Conservation (phyloP, 2,888 invertebrate species). For the Drosophila nr. perissopoda region DNA sequence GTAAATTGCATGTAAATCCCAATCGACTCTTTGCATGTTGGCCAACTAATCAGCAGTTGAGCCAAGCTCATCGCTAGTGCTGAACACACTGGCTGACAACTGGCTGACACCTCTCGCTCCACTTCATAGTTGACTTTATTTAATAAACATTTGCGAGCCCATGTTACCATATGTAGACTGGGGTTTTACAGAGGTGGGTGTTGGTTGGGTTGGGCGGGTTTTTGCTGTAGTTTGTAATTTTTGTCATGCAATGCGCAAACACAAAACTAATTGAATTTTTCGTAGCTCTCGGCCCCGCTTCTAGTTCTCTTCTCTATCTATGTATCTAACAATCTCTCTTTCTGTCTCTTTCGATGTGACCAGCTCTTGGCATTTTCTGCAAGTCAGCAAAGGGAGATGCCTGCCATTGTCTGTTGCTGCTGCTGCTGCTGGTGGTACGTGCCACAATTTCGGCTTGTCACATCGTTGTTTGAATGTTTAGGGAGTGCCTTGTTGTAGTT, state of each 20-base stretch:
- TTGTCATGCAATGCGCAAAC: constrained; percentile 80
- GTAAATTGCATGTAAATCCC: constrained; percentile 9
- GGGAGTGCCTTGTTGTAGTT: constrained; percentile 30
- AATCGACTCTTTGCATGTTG: constrained; percentile 31
- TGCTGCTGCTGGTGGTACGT: constrained; percentile 57
- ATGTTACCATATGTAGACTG: constrained; percentile 13
- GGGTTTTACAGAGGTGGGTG: background rate
- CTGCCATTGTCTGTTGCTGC: constrained; percentile 54
- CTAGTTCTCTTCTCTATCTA: constrained; percentile 2
- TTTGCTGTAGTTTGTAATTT: constrained; percentile 43
- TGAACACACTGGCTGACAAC: background rate
- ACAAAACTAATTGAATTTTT: constrained; percentile 79
- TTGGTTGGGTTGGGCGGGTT: background rate
- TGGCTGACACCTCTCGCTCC: constrained; percentile 32
- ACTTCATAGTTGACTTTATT: constrained; percentile 24
- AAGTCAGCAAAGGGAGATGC: constrained; percentile 65
- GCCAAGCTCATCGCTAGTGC: constrained; percentile 14
- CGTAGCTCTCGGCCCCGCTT: constrained; percentile 35
- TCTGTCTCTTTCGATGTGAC: constrained; percentile 6
- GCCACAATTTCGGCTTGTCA: constrained; percentile 73
- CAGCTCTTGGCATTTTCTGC: constrained; percentile 60
- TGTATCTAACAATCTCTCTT: background rate
- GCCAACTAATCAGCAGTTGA: constrained; percentile 35
- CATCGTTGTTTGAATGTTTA: constrained; percentile 32
- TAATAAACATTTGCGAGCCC: constrained; percentile 49